Evolutionary conservation across 2,113 vertebrate genomes (phyloP).

Genomic region (Gobio gobio): DNA sequence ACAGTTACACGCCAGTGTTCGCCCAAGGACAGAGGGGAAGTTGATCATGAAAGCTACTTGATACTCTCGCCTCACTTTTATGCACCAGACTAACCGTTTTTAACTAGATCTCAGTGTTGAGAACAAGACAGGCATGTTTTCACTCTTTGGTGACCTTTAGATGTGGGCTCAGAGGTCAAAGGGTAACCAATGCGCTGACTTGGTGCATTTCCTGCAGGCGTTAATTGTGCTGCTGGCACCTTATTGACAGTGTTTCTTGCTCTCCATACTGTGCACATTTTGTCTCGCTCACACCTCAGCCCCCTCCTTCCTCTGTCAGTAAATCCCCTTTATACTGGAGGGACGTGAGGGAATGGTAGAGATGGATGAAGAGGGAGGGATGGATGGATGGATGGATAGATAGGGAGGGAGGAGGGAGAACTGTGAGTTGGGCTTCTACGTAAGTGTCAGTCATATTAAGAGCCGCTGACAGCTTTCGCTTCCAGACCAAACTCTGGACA

Average conservation of each 20-base stretch:
- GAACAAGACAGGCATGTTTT: slow-evolving; percentile 39
- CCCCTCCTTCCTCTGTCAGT: slow-evolving; percentile 31
- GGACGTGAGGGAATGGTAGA: slow-evolving; percentile 33
- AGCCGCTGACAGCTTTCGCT: slow-evolving; percentile 65
- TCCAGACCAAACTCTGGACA: slow-evolving; percentile 74
- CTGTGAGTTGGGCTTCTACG: slow-evolving; percentile 53
- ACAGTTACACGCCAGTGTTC: slow-evolving; percentile 44
- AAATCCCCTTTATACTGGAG: slow-evolving; percentile 46
- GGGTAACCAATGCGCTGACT: slow-evolving; percentile 46
- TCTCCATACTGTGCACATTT: slow-evolving; percentile 23
- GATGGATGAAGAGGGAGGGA: slow-evolving; percentile 3
- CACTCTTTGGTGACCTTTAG: slow-evolving; percentile 25
- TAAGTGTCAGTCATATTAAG: slow-evolving; percentile 66
- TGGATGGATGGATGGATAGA: slow-evolving; percentile 14
- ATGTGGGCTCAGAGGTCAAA: slow-evolving; percentile 22
- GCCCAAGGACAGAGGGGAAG: slow-evolving; percentile 50
- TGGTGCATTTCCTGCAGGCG: slow-evolving; percentile 32
- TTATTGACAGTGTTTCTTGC: slow-evolving; percentile 43
- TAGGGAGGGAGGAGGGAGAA: slow-evolving; percentile 19
- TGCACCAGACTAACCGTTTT: neutral
- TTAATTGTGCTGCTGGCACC: slow-evolving; percentile 44
- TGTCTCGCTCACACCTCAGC: slow-evolving; percentile 13
- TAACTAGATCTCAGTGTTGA: slow-evolving; percentile 6
- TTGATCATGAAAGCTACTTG: slow-evolving; percentile 39
- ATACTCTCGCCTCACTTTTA: slow-evolving; percentile 14